Evolutionary conservation across 2,888 invertebrate species (phyloP).

Genomic region (Oxystoma pomonae): DNA sequence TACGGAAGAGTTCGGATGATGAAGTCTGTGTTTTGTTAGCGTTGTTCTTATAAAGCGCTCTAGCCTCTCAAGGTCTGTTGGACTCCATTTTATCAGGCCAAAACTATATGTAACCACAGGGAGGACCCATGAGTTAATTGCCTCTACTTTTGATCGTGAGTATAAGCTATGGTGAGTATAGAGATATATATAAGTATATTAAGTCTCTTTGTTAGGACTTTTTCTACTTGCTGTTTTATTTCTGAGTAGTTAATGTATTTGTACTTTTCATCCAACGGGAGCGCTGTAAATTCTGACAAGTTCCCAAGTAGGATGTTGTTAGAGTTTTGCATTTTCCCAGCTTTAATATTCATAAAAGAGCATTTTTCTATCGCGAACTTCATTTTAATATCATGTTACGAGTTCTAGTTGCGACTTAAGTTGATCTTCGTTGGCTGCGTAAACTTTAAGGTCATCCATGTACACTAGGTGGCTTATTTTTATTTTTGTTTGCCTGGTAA

Average conservation of each 20-base stretch:
- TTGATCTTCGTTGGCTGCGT: background rate
- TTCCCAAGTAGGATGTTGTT: background rate
- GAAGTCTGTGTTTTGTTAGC: background rate
- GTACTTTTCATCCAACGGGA: background rate
- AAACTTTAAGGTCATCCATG: background rate
- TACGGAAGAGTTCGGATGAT: background rate
- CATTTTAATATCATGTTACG: no score
- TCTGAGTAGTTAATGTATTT: background rate
- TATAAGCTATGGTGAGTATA: background rate
- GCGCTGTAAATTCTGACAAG: background rate
- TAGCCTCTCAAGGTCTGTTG: background rate
- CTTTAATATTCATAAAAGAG: background rate
- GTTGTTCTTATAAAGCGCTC: background rate
- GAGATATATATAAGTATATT: slow-evolving; percentile 5
- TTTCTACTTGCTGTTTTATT: background rate
- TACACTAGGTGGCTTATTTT: background rate
- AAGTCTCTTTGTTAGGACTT: background rate
- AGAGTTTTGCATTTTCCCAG: background rate
- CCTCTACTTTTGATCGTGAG: background rate
- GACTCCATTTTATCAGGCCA: background rate
- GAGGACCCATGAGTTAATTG: background rate
- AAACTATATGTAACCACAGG: background rate
- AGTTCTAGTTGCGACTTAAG: background rate
- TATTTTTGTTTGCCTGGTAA: background rate
- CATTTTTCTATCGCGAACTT: no score